Conservation (phyloP, 2,797 vertebrate genomes). For the Hylomyscus alleni region DNA sequence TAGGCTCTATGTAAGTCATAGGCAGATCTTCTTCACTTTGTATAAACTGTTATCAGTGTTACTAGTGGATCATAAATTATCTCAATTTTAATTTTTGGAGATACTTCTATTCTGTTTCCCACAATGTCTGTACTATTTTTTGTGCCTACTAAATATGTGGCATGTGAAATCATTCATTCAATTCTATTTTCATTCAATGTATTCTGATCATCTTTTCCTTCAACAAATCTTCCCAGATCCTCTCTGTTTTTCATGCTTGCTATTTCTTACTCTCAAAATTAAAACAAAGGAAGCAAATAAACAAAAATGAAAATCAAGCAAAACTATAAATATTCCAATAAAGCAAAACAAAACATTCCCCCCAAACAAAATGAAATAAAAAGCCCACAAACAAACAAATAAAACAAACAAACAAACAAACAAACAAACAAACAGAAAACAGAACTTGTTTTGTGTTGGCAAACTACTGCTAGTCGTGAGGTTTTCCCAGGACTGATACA, state of each 20-base stretch:
- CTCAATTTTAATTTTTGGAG: not conserved
- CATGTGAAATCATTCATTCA: not conserved
- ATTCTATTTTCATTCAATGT: not conserved
- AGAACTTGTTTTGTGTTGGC: not conserved
- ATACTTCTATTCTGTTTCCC: not conserved
- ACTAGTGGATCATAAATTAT: not conserved
- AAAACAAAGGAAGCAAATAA: not conserved
- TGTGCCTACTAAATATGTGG: not conserved
- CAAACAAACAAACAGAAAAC: not conserved
- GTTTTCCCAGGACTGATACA: not conserved
- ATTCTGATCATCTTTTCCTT: not conserved
- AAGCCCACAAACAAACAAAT: not conserved
- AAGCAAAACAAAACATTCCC: not conserved
- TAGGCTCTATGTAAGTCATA: not conserved
- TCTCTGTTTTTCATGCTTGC: not conserved
- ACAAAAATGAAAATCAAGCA: not conserved
- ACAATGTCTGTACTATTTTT: not conserved
- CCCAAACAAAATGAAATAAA: not conserved
- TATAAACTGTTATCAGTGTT: not conserved
- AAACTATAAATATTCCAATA: not conserved
- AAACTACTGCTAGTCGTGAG: not conserved
- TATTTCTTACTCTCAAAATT: not conserved
- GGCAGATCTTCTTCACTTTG: accelerated
- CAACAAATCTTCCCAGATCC: not conserved
- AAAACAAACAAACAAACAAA: not conserved